A percentile compares a stretch with the other conserved stretches of the same genome.
Evolutionary conservation across 1,140 invertebrate species (phyloP).

Genomic region (Drosophila insularis): DNA sequence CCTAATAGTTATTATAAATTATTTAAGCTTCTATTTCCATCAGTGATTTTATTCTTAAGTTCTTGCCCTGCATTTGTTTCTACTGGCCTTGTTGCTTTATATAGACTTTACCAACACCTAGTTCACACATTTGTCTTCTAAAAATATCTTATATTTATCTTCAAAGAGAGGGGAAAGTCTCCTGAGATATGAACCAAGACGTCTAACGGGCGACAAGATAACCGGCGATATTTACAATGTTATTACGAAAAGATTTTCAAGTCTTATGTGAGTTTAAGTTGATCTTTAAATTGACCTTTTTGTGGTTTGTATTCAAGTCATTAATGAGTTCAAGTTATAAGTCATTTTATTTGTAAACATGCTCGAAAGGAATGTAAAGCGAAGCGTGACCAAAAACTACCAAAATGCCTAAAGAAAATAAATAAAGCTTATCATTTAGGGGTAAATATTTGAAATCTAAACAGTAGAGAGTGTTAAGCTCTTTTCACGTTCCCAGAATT

Average conservation of each 20-base stretch:
- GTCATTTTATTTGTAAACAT: no score
- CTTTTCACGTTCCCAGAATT: constrained; percentile 11
- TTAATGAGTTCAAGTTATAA: no score
- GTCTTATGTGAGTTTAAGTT: no score
- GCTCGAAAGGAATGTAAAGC: no score
- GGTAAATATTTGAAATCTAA: constrained; percentile 40
- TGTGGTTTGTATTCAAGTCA: no score
- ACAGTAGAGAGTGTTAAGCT: constrained; percentile 36
- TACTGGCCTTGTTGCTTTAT: constrained; percentile 1
- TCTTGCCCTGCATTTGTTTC: not conserved
- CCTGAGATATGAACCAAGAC: not conserved
- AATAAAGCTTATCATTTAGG: constrained; percentile 36
- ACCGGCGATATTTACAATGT: not conserved
- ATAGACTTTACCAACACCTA: not conserved
- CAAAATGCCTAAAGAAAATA: not conserved
- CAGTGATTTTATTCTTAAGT: no score
- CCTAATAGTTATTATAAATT: no score
- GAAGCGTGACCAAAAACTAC: not conserved
- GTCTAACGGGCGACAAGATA: not conserved
- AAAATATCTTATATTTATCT: not conserved
- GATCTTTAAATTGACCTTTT: no score
- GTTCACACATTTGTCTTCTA: not conserved
- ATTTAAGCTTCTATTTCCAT: no score
- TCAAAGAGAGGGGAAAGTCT: no score
- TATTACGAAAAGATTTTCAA: not conserved